phyloP scores from a whole-genome alignment of 1,140 invertebrate species.

The Centruroides sculpturatus region DNA sequence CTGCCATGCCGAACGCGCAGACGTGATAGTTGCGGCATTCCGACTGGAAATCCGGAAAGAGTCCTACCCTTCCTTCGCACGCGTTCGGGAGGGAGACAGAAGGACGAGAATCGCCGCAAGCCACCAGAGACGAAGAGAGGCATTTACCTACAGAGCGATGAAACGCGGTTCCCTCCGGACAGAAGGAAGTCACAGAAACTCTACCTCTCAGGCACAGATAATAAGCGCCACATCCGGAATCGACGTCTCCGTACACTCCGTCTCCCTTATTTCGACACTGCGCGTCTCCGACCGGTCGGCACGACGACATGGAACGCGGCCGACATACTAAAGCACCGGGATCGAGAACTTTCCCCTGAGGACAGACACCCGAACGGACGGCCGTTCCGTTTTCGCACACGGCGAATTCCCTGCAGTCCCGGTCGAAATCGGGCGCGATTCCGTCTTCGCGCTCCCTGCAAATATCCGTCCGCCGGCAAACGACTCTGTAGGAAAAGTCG shows the following conservation, averaged over 20 bases:
- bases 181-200: conserved; percentile 23
- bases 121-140: conserved; percentile 5
- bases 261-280: conserved; percentile 24
- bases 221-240: conserved; percentile 37
- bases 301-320: conserved; percentile 20
- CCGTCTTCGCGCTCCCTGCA: conserved; percentile 10
- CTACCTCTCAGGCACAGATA: conserved; percentile 36
- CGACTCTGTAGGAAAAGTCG: neutral
- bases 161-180: conserved; percentile 25
- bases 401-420: conserved; percentile 39
- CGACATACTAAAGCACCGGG: conserved; percentile 31
- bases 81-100: neutral
- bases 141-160: conserved; percentile 20
- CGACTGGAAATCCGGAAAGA: conserved; percentile 6
- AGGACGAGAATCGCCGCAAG: neutral
- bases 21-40: conserved; percentile 5
- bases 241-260: conserved; percentile 37
- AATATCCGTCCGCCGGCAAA: neutral
- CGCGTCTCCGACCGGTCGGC: conserved; percentile 15
- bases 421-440: conserved; percentile 32
- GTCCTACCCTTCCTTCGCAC: conserved; percentile 6
- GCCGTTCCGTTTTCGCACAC: conserved; percentile 39
- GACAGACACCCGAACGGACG: conserved; percentile 37
- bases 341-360: conserved; percentile 38
- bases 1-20: conserved; percentile 4